These are phyloP conservation scores for Cairina moschata DNA, from an alignment of 2,113 vertebrate species.

Conservation along the genomic window DNA sequence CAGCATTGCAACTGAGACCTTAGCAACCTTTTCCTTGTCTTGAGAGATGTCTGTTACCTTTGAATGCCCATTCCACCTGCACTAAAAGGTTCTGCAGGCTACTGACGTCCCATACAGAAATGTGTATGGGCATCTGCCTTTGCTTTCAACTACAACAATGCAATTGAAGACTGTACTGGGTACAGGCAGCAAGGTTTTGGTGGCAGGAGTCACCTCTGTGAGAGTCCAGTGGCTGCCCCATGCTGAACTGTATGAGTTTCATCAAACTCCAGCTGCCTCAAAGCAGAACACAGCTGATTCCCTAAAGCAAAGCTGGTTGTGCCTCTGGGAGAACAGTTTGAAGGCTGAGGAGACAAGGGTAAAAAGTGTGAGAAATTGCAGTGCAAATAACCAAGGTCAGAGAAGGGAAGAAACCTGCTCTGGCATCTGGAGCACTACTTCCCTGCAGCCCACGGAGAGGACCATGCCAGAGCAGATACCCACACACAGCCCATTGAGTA, in stretches of 20 bases:
- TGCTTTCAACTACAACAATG: background rate
- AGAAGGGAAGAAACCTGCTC: background rate
- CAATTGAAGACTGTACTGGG: background rate
- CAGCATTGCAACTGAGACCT: fast-evolving
- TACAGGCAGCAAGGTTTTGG: background rate
- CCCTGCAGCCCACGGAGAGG: background rate
- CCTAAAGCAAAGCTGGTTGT: background rate
- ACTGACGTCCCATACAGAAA: background rate
- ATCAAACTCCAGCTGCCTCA: fast-evolving
- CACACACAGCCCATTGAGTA: background rate
- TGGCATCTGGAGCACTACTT: background rate
- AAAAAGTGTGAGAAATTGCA: background rate
- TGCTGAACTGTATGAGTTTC: background rate
- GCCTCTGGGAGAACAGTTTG: fast-evolving
- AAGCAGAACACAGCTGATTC: background rate
- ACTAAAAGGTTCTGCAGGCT: background rate
- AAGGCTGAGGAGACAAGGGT: background rate
- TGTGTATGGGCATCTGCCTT: background rate
- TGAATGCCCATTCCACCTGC: background rate
- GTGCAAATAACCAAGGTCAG: background rate
- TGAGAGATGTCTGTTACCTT: background rate
- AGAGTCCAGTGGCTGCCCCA: too few species aligned
- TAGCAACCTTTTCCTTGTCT: background rate
- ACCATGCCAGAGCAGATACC: background rate
- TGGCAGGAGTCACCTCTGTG: background rate